These are phyloP conservation scores for Lepidonotus clava DNA, from an alignment of 2,888 invertebrate genomes.

Conservation along the genomic window DNA sequence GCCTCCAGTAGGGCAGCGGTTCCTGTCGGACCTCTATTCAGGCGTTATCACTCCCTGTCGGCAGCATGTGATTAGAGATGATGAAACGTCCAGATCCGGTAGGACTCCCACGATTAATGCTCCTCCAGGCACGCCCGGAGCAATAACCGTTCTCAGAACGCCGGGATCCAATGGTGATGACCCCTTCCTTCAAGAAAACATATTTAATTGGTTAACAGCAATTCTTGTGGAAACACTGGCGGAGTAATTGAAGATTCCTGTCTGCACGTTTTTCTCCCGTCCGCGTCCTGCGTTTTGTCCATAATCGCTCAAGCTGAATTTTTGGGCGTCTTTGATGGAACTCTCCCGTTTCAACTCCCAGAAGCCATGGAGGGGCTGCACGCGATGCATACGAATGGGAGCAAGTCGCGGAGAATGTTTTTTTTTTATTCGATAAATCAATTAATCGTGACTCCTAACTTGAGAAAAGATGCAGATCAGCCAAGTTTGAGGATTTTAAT, in stretches of 20 bases:
- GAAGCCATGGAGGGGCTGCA: background rate
- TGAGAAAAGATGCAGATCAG: background rate
- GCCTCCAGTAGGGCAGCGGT: background rate
- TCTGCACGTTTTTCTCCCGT: background rate
- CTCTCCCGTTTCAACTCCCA: background rate
- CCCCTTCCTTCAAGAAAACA: background rate
- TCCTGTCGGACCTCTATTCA: background rate
- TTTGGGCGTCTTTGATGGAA: background rate
- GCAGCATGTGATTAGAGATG: conserved; percentile 15
- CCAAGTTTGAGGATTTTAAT: background rate
- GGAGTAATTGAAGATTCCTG: conserved; percentile 18
- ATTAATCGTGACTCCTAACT: background rate
- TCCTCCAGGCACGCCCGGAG: conserved; percentile 3
- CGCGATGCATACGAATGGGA: background rate
- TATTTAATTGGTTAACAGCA: conserved; percentile 28
- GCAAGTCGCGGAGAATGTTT: background rate
- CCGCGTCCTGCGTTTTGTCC: conserved; percentile 4
- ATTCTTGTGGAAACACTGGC: conserved; percentile 8
- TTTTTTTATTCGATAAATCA: background rate
- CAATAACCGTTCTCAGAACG: background rate
- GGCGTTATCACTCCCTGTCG: background rate
- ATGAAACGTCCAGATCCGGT: conserved; percentile 7
- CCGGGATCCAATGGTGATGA: background rate
- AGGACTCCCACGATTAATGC: background rate
- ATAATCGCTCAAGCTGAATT: background rate